These are phyloP conservation scores for Characodon lateralis DNA, from an alignment of 2,797 vertebrate species.

Conservation along the genomic window DNA sequence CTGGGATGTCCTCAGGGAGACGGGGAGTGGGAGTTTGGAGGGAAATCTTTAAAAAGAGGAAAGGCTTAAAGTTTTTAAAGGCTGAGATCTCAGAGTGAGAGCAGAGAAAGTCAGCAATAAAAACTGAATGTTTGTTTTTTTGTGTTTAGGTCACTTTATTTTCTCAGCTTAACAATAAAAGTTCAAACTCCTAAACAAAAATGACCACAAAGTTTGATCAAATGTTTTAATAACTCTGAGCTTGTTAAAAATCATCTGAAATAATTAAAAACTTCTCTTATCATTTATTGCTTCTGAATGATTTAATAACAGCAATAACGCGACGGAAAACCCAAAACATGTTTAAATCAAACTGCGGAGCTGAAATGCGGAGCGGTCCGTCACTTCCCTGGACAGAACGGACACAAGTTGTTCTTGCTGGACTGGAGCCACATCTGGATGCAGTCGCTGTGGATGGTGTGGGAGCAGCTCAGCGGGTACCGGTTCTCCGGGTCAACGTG, in stretches of 20 bases:
- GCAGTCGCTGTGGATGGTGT: slow-evolving; percentile 91
- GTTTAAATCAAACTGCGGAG: slow-evolving; percentile 6
- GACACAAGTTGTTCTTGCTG: slow-evolving; percentile 90
- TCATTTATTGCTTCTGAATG: neutral
- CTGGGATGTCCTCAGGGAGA: too few relatives aligned
- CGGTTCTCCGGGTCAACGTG: slow-evolving; percentile 84
- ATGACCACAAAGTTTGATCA: neutral
- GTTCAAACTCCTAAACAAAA: too few relatives aligned
- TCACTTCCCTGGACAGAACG: slow-evolving; percentile 86
- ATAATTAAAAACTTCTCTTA: neutral
- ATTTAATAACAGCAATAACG: neutral
- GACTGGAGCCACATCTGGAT: slow-evolving; percentile 91
- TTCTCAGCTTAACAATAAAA: too few relatives aligned
- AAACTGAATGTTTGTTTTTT: too few relatives aligned
- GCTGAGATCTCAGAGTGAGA: too few relatives aligned
- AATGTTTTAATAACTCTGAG: neutral
- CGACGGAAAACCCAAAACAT: neutral
- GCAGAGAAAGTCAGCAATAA: too few relatives aligned
- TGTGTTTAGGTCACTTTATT: too few relatives aligned
- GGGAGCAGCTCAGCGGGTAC: slow-evolving; percentile 87
- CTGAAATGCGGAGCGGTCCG: too few relatives aligned
- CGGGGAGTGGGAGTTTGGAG: too few relatives aligned
- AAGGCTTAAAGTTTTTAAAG: too few relatives aligned
- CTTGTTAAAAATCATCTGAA: neutral
- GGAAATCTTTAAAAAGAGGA: too few relatives aligned